Conservation (phyloP, 2,888 invertebrate genomes). For the Erebia ligea region DNA sequence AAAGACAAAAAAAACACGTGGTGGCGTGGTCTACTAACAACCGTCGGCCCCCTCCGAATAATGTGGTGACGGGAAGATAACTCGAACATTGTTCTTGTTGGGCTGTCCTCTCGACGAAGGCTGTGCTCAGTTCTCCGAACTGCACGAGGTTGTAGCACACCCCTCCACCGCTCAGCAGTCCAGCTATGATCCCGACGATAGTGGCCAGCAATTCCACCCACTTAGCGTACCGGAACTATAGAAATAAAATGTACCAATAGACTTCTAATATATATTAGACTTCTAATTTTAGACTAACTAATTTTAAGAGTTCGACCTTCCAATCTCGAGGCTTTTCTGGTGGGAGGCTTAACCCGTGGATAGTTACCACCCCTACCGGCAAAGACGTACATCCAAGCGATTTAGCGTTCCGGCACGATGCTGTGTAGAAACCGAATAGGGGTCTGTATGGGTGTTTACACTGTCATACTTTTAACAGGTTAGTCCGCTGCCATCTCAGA, state of each 20-base stretch:
- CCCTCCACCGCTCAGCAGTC: constrained; percentile 69
- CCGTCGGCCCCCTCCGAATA: constrained; percentile 68
- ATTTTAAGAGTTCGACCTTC: background rate
- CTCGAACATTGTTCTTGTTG: constrained; percentile 59
- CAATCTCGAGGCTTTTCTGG: no score
- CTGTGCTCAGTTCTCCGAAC: constrained; percentile 84
- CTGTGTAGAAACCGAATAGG: no score
- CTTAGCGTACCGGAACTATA: constrained; percentile 69
- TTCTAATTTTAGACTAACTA: no score
- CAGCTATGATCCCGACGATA: constrained; percentile 58
- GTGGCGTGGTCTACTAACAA: constrained; percentile 55
- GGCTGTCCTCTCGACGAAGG: constrained; percentile 80
- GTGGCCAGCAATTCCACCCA: constrained; percentile 66
- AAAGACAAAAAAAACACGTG: background rate
- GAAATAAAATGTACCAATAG: constrained; percentile 8
- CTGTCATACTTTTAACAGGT: no score
- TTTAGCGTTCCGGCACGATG: no score
- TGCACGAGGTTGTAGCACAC: constrained; percentile 83
- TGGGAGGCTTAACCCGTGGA: no score
- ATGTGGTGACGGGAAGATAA: constrained; percentile 59
- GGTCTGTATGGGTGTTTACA: no score
- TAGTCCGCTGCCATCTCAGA: no score
- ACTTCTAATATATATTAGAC: no score
- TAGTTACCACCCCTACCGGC: no score
- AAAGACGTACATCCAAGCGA: no score